Percentiles rank a stretch among this genome's conserved stretches.
Evolutionary conservation across 2,797 vertebrate species (phyloP).

Genomic region (Cossypha heuglini): DNA sequence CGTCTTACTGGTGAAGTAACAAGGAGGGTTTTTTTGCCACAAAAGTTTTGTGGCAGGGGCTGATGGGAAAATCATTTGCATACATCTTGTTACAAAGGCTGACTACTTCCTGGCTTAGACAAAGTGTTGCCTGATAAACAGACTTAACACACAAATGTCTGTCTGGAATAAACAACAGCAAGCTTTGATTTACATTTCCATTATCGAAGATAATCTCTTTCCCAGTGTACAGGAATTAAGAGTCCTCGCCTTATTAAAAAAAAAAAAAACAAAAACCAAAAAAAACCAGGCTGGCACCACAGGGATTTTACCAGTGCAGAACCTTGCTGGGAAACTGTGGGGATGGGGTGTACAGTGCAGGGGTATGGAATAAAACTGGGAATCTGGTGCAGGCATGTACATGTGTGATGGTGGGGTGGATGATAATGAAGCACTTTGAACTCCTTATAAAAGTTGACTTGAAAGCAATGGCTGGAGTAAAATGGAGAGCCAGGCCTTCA

Average conservation of each 20-base stretch:
- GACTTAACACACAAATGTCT: slow-evolving; percentile 81
- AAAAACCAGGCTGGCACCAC: slow-evolving; percentile 5
- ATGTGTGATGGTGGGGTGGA: neutral
- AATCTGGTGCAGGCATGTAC: neutral
- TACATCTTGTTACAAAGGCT: slow-evolving; percentile 79
- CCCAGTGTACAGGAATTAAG: slow-evolving; percentile 76
- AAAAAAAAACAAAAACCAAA: neutral
- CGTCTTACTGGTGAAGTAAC: slow-evolving; percentile 71
- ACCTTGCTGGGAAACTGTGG: neutral
- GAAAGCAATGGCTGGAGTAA: slow-evolving; percentile 6
- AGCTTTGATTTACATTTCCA: slow-evolving; percentile 80
- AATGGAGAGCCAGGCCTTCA: neutral
- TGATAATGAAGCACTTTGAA: slow-evolving; percentile 42
- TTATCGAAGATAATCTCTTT: slow-evolving; percentile 79
- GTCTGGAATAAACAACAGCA: slow-evolving; percentile 81
- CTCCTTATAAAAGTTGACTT: slow-evolving; percentile 41
- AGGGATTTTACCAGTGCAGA: slow-evolving; percentile 52
- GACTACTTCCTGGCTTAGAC: slow-evolving; percentile 81
- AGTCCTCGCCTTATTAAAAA: slow-evolving; percentile 58
- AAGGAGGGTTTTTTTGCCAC: slow-evolving; percentile 65
- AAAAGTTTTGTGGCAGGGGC: slow-evolving; percentile 72
- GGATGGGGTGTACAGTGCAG: neutral
- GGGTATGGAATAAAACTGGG: slow-evolving; percentile 26
- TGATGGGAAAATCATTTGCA: slow-evolving; percentile 79
- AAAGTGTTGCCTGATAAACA: slow-evolving; percentile 83